Base-by-base conservation (phyloP, 92 coral and sea anemone genomes). In the Zoanthus gigantus region DNA sequence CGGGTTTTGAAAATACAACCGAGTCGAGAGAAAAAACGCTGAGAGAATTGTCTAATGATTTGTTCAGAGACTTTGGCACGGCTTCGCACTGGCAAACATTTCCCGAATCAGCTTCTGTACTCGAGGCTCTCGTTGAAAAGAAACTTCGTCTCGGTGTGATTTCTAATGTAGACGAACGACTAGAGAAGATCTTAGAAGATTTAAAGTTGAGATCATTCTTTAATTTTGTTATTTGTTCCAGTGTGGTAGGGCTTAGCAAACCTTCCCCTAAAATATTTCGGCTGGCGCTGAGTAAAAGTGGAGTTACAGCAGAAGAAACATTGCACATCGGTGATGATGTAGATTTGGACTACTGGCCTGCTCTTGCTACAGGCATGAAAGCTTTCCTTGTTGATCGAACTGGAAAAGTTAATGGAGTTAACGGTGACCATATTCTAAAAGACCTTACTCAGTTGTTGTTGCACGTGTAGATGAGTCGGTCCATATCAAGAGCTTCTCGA, bases 91-190 rank as follows among this genome's bases (percentile, higher is more conserved):
- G 99, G 99, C 92, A 92, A 79, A 85, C 90, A 45, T 97, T 95
- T 67, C 96, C 95, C 13, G 98, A 97, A 32, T 90, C 92, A 23
- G 54, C 58, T 8, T 88, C 84, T 44, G 99, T 92, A 0, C 87
- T 97, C 31, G 81, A 84, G 44, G 88, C 90, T 52, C 89, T 97
- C 16, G 81, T 68, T 67, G 71, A 88, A 31, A 92, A 73, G 72
- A 88, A 78, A 31, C 72, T 83, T 63, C 73, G 61, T 75, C 87
- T 96, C 58, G 98, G 98, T 28, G 92, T 96, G 4, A 85, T 96
- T 75, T 96, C 98, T 3, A 95, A 96, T 89, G 91, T 95, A 79
- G 99, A 97, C 57, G 98, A 96, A 53, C 90, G 98, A 17, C 90
- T 95, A 57, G 89, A 89, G 57, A 28, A 6, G 57, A 95, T 96